Conservation (phyloP, 1,140 invertebrate genomes). For the Hyles vespertilio region DNA sequence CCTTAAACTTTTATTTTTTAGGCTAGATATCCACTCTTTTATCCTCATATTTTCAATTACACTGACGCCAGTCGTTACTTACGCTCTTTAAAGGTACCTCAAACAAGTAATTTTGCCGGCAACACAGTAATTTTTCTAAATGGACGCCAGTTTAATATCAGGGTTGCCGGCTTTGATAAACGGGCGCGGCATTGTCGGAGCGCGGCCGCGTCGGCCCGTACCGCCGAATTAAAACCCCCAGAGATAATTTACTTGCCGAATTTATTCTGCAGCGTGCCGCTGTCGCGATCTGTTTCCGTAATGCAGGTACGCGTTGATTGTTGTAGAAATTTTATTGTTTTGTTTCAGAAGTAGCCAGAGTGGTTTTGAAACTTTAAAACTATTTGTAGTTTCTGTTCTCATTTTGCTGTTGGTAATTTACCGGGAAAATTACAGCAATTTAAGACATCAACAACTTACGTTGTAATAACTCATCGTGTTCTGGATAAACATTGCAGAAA, state of each 20-base stretch:
- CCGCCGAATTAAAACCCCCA: conserved; percentile 41
- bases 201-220: conserved; percentile 11
- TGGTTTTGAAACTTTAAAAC: no score
- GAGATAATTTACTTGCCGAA: conserved; percentile 47
- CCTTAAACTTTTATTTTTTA: conserved; percentile 5
- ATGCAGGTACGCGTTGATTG: no score
- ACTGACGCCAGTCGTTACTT: conserved; percentile 10
- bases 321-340: no score
- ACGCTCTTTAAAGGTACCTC: conserved; percentile 11
- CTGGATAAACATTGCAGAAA: no score
- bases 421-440: no score
- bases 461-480: no score
- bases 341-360: no score
- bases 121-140: conserved; percentile 33
- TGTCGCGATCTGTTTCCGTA: conserved; percentile 3
- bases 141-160: conserved; percentile 34
- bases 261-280: conserved; percentile 33
- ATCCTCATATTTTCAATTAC: conserved; percentile 13
- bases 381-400: no score
- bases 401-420: no score
- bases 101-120: conserved; percentile 24
- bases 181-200: conserved; percentile 19
- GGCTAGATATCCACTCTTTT: conserved; percentile 6
- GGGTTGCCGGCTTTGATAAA: conserved; percentile 33
- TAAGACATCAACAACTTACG: no score